Evolutionary conservation across 2,113 vertebrate species (phyloP).

Genomic region (Reinhardtius hippoglossoides): DNA sequence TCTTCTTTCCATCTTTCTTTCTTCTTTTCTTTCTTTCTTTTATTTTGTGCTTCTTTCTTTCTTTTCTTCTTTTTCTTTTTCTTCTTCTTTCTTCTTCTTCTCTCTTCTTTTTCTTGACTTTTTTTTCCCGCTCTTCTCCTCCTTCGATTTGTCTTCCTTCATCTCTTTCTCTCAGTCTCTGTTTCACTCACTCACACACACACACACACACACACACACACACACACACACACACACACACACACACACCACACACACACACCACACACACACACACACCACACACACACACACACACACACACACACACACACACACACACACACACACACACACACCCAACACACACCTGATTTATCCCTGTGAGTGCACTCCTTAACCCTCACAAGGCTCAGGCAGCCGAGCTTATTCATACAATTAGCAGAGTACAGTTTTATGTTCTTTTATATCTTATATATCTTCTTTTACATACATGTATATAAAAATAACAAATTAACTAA

Average conservation of each 20-base stretch:
- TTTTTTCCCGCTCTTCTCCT: no score
- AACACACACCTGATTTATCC: constrained; percentile 40
- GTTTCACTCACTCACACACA: background rate
- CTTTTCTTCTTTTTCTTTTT: no score
- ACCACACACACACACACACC: background rate
- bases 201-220: background rate
- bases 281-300: no score
- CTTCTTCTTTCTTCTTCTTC: no score
- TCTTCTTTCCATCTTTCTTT: background rate
- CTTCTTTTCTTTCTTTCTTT: background rate
- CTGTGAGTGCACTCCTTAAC: constrained; percentile 42
- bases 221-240: background rate
- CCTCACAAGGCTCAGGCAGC: constrained; percentile 31
- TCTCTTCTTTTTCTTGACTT: no score
- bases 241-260: constrained; percentile 9
- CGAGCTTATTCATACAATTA: constrained; percentile 48
- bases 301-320: constrained; percentile 7
- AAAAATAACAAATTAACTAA: background rate
- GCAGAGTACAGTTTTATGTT: constrained; percentile 38
- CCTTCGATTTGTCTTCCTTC: no score
- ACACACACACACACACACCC: constrained; percentile 4
- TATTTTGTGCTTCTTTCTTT: no score
- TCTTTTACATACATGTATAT: background rate
- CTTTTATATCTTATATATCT: background rate
- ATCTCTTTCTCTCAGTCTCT: background rate